A percentile compares a stretch with the other conserved stretches of the same genome.
phyloP scores from a whole-genome alignment of 2,113 vertebrate genomes.

The Dasypus novemcinctus region DNA sequence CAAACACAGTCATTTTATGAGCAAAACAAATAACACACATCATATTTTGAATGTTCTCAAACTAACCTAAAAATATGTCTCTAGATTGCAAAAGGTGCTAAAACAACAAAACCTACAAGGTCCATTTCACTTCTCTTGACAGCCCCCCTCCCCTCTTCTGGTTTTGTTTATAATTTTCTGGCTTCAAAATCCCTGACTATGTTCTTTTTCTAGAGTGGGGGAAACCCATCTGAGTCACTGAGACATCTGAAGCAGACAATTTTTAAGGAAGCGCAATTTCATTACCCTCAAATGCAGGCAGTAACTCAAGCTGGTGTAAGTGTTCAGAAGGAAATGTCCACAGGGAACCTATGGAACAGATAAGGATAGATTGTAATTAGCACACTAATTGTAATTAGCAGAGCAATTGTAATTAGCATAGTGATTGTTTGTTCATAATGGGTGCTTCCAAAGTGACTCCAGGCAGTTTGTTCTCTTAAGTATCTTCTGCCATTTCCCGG shows the following conservation, averaged over 20 bases:
- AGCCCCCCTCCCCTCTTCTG: no score
- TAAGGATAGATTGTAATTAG: slow-evolving; percentile 78
- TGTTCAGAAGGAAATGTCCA: slow-evolving; percentile 30
- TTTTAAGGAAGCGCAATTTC: slow-evolving; percentile 58
- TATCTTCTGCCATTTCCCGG: slow-evolving; percentile 62
- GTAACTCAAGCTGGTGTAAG: slow-evolving; percentile 65
- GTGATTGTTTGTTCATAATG: slow-evolving; percentile 75
- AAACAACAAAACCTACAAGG: neutral
- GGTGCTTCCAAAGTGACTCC: slow-evolving; percentile 74
- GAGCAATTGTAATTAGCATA: slow-evolving; percentile 76
- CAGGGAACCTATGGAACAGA: slow-evolving; percentile 60
- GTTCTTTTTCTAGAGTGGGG: neutral
- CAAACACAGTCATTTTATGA: neutral
- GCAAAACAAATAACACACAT: neutral
- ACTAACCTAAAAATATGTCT: neutral
- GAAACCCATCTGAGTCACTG: neutral
- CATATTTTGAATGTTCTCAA: slow-evolving; percentile 20
- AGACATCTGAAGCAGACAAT: slow-evolving; percentile 62
- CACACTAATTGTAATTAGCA: slow-evolving; percentile 73
- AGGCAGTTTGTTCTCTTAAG: slow-evolving; percentile 73
- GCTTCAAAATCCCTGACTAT: slow-evolving; percentile 60
- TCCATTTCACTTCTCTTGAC: neutral
- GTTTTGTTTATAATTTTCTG: slow-evolving; percentile 43
- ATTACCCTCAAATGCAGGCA: slow-evolving; percentile 9
- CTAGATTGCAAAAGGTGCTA: neutral